phyloP scores from a whole-genome alignment of 2,797 vertebrate species.

The Erithacus rubecula region DNA sequence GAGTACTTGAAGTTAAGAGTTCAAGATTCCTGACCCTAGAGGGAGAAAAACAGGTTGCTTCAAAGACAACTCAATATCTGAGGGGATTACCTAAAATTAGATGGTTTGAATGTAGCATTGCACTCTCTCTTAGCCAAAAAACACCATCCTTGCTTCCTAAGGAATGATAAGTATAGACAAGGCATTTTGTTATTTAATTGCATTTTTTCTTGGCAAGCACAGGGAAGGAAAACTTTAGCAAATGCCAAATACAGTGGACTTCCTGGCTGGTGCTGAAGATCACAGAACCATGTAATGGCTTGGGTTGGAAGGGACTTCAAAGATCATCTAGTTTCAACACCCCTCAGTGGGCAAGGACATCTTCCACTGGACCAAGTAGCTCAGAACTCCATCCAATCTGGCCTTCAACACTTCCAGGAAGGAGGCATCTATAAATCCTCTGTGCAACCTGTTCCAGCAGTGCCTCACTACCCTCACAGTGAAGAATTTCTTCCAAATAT shows the following conservation, averaged over 20 bases:
- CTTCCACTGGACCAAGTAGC: neutral
- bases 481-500: neutral
- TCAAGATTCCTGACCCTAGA: neutral
- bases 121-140: neutral
- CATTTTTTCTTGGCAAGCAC: neutral
- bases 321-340: neutral
- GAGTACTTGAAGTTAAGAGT: neutral
- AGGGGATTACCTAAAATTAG: neutral
- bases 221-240: neutral
- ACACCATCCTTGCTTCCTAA: neutral
- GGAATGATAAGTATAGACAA: neutral
- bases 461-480: neutral
- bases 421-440: neutral
- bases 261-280: neutral
- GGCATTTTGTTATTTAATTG: neutral
- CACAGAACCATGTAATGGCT: neutral
- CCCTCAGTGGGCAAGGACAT: neutral
- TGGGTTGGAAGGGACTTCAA: neutral
- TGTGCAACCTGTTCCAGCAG: neutral
- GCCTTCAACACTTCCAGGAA: neutral
- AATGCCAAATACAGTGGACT: neutral
- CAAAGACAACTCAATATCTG: neutral
- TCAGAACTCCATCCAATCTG: neutral
- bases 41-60: neutral
- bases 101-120: neutral